Evolutionary conservation across 2,113 vertebrate species (phyloP).

Genomic region (Bettongia penicillata): DNA sequence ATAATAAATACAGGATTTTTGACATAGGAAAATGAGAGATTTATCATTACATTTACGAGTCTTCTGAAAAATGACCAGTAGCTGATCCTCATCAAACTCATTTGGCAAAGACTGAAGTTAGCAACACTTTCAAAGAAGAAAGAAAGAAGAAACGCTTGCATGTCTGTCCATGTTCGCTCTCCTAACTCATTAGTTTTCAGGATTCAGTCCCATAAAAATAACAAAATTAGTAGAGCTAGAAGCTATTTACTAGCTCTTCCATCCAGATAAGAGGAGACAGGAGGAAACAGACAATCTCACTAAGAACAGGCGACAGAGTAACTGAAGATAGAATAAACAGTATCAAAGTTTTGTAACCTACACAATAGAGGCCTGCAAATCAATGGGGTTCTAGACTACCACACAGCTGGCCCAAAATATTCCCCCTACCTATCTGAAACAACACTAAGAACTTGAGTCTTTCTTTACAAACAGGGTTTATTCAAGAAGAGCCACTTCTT

Average conservation of each 20-base stretch:
- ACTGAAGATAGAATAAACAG: not conserved
- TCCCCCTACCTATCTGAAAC: not conserved
- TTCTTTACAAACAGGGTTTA: not conserved
- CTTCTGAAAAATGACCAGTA: not conserved
- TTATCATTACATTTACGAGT: not conserved
- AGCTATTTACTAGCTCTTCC: not conserved
- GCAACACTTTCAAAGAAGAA: not conserved
- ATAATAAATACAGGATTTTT: not conserved
- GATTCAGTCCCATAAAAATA: not conserved
- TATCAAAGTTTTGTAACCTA: not conserved
- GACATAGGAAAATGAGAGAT: not conserved
- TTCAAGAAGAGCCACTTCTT: not conserved
- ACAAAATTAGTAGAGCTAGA: not conserved
- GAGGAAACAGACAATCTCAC: not conserved
- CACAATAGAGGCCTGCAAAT: not conserved
- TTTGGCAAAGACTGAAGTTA: not conserved
- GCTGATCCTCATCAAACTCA: not conserved
- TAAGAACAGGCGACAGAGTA: not conserved
- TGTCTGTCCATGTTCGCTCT: not conserved
- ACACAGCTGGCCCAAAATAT: not conserved
- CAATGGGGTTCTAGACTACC: not conserved
- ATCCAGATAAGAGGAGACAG: not conserved
- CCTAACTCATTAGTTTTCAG: not conserved
- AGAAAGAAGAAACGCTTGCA: not conserved
- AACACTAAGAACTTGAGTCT: not conserved